These are phyloP conservation scores for Molanna angustata DNA, from an alignment of 2,888 invertebrate genomes.

Conservation along the genomic window DNA sequence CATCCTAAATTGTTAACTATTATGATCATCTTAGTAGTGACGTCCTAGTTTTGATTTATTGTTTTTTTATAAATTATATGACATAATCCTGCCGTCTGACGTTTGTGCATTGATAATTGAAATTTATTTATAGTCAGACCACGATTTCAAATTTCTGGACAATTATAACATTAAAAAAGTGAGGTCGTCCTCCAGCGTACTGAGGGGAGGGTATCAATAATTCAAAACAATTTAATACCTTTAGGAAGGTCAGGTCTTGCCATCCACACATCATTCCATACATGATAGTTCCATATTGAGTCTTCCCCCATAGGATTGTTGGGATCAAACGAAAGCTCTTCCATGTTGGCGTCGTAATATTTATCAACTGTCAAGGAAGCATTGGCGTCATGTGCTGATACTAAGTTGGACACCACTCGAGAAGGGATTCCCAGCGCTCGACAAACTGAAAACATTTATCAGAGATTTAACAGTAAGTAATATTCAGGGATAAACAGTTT, in stretches of 20 bases:
- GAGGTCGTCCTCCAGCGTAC: too few relatives aligned
- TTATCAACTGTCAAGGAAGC: slow-evolving; percentile 74
- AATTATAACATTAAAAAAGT: too few relatives aligned
- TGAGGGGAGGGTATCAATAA: not conserved
- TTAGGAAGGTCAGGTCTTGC: slow-evolving; percentile 71
- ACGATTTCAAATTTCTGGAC: too few relatives aligned
- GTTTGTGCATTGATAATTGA: too few relatives aligned
- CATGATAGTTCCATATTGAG: slow-evolving; percentile 86
- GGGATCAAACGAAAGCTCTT: slow-evolving; percentile 64
- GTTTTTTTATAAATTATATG: too few relatives aligned
- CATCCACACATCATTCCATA: slow-evolving; percentile 90
- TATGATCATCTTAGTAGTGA: too few relatives aligned
- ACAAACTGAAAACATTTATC: slow-evolving; percentile 68
- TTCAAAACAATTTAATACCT: slow-evolving; percentile 40
- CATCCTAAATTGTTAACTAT: too few relatives aligned
- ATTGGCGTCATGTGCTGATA: slow-evolving; percentile 84
- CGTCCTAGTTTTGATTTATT: too few relatives aligned
- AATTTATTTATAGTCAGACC: too few relatives aligned
- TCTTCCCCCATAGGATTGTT: slow-evolving; percentile 67
- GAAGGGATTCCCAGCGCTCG: slow-evolving; percentile 78
- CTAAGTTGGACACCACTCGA: slow-evolving; percentile 77
- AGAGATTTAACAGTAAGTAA: too few relatives aligned
- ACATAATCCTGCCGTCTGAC: too few relatives aligned
- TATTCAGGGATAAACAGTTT: too few relatives aligned
- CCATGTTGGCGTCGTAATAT: slow-evolving; percentile 66